phyloP scores from a whole-genome alignment of 2,888 invertebrate genomes.

The Julus scanicus region DNA sequence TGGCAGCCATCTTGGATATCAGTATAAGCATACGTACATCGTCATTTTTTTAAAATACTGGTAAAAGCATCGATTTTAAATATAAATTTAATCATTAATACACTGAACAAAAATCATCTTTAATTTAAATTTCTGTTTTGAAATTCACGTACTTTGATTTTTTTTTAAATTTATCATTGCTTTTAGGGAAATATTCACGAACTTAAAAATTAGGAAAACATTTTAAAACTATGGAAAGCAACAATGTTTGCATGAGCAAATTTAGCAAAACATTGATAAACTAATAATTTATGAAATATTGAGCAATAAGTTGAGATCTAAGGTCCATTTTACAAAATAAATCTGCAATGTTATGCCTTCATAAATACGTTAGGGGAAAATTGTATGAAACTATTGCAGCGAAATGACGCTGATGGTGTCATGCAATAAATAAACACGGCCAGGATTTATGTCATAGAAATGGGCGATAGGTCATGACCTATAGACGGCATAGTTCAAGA shows the following conservation, averaged over 20 bases:
- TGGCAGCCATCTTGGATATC: too few relatives aligned
- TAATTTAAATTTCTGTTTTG: too few relatives aligned
- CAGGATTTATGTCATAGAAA: background rate
- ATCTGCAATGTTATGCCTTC: background rate
- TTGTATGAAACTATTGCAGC: background rate
- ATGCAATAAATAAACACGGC: background rate
- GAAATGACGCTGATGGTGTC: background rate
- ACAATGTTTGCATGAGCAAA: background rate
- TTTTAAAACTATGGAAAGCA: background rate
- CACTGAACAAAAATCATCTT: too few relatives aligned
- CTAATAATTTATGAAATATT: background rate
- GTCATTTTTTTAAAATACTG: too few relatives aligned
- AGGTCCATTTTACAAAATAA: background rate
- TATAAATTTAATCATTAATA: too few relatives aligned
- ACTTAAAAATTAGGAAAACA: too few relatives aligned
- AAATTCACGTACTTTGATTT: too few relatives aligned
- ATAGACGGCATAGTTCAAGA: background rate
- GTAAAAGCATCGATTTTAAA: too few relatives aligned
- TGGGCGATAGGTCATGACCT: background rate
- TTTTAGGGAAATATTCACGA: too few relatives aligned
- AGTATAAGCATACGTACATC: too few relatives aligned
- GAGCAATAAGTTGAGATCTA: background rate
- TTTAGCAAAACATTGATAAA: background rate
- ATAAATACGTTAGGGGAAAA: background rate
- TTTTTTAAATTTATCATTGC: too few relatives aligned